These are phyloP conservation scores for Nibea coibor DNA, from an alignment of 2,113 vertebrate genomes.

Conservation along the genomic window DNA sequence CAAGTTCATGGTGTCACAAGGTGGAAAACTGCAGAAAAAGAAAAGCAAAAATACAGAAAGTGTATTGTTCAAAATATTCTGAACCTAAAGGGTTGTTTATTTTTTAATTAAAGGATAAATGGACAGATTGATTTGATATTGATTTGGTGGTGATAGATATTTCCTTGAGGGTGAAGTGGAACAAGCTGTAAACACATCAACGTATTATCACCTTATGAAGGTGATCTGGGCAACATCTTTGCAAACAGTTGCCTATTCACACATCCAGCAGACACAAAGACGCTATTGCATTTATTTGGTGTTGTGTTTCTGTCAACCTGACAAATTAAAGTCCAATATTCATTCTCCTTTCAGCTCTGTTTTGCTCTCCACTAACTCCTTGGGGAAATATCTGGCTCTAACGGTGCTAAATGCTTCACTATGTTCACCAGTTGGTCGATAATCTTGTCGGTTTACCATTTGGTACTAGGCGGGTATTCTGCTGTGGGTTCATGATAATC, in stretches of 20 bases:
- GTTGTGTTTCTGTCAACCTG: not conserved
- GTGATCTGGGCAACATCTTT: not conserved
- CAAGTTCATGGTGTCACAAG: conserved; percentile 11
- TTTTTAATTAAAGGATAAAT: not conserved
- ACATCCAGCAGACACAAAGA: not conserved
- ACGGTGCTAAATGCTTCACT: not conserved
- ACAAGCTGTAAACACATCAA: not conserved
- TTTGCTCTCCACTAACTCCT: not conserved
- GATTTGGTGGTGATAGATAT: not conserved
- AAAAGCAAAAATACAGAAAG: not conserved
- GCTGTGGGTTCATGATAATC: not conserved
- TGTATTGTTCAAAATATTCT: not conserved
- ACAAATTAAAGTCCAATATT: not conserved
- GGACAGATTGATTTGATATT: not conserved
- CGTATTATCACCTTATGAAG: not conserved
- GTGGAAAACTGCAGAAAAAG: not conserved
- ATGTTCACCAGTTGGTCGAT: not conserved
- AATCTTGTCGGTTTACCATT: not conserved
- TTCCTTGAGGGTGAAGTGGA: not conserved
- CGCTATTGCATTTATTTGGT: not conserved
- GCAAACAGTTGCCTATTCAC: not conserved
- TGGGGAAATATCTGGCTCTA: not conserved
- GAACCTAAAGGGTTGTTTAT: not conserved
- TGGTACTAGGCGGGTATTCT: not conserved
- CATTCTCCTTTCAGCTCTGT: not conserved